Conservation (phyloP, 2,113 vertebrate genomes). For the Apus apus region DNA sequence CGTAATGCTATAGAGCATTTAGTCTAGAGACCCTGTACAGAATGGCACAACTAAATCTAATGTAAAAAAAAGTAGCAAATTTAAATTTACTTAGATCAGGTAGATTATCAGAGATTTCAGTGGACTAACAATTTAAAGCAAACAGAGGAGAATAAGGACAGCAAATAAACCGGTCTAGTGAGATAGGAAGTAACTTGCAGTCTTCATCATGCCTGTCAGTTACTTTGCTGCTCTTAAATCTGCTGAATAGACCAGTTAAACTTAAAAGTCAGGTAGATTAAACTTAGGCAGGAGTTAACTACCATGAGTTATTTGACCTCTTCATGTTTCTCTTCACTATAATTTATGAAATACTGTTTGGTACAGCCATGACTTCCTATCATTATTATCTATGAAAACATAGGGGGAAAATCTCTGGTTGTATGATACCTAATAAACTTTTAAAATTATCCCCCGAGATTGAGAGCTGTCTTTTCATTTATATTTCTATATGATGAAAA, state of each 20-base stretch:
- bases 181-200: background rate
- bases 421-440: background rate
- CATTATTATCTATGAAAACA: background rate
- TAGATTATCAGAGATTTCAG: background rate
- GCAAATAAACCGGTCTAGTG: background rate
- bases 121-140: background rate
- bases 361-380: background rate
- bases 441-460: background rate
- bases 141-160: background rate
- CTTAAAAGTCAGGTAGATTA: background rate
- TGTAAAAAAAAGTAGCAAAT: background rate
- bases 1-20: background rate
- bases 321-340: background rate
- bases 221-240: background rate
- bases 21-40: background rate
- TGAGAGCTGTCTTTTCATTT: background rate
- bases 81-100: background rate
- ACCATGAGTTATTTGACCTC: background rate
- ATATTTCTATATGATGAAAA: background rate
- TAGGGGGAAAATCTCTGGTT: background rate
- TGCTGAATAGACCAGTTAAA: background rate
- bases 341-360: background rate
- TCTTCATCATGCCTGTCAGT: background rate
- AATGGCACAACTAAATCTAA: background rate
- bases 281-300: background rate